A percentile compares a stretch with the other conserved stretches of the same genome.
Conservation (phyloP, 2,113 vertebrate genomes). For the Phalacrocorax pelagicus region DNA sequence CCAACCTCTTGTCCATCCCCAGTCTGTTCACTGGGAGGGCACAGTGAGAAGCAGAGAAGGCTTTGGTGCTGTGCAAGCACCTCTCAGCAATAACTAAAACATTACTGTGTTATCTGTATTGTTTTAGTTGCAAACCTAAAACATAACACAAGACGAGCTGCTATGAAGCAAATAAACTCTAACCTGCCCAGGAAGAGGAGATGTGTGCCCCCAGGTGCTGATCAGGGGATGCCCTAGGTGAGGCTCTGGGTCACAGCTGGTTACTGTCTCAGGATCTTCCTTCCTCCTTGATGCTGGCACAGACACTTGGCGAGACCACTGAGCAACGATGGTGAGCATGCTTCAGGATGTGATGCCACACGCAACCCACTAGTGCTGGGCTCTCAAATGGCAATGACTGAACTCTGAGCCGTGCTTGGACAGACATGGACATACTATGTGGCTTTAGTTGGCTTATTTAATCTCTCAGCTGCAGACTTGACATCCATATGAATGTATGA, state of each 20-base stretch:
- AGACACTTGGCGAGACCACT: not conserved
- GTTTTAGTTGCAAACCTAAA: not conserved
- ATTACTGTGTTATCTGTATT: not conserved
- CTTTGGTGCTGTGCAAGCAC: not conserved
- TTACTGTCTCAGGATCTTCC: not conserved
- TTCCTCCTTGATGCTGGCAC: not conserved
- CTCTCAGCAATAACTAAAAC: not conserved
- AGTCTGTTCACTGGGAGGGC: not conserved
- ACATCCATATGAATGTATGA: not conserved
- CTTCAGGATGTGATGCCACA: not conserved
- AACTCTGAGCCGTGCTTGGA: not conserved
- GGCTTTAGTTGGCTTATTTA: not conserved
- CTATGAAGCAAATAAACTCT: not conserved
- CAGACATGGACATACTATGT: not conserved
- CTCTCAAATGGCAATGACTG: not conserved
- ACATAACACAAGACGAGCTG: not conserved
- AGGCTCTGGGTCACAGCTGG: not conserved
- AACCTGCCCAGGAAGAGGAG: not conserved
- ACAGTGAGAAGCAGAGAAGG: not conserved
- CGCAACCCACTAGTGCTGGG: not conserved
- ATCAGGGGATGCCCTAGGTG: not conserved
- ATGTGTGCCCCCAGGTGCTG: rapidly evolving
- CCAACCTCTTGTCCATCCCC: not conserved
- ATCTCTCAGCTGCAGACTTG: not conserved
- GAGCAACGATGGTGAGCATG: not conserved